Percentiles rank a stretch among this genome's conserved stretches.
Conservation (phyloP, 1,140 invertebrate species). For the Temnothorax nylanderi region DNA sequence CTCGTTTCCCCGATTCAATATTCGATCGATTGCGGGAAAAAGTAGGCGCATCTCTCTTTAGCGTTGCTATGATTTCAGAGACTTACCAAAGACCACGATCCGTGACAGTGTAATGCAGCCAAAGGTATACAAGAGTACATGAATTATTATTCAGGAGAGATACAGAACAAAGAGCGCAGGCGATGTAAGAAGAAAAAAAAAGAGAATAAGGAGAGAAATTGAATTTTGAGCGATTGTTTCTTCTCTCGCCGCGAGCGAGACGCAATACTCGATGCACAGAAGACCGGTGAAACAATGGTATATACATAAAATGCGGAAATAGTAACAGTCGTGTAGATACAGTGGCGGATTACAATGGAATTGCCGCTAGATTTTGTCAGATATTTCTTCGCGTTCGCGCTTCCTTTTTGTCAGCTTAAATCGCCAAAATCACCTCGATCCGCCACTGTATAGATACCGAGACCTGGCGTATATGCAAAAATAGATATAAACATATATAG, state of each 20-base stretch:
- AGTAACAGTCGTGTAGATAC: slow-evolving; percentile 37
- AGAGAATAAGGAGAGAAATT: not conserved
- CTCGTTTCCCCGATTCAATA: not conserved
- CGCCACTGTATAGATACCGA: slow-evolving; percentile 51
- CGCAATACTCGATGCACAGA: not conserved
- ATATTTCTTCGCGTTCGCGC: not conserved
- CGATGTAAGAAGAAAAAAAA: slow-evolving; percentile 8
- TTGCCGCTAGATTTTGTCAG: not conserved
- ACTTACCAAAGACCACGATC: slow-evolving; percentile 80
- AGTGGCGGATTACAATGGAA: slow-evolving; percentile 45
- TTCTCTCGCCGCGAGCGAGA: not conserved
- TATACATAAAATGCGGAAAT: slow-evolving; percentile 35
- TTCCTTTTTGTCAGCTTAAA: not conserved
- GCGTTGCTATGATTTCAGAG: slow-evolving; percentile 47
- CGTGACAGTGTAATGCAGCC: slow-evolving; percentile 76
- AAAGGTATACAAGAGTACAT: slow-evolving; percentile 71
- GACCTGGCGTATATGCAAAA: slow-evolving; percentile 19
- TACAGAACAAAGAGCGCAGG: slow-evolving; percentile 60
- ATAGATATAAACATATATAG: slow-evolving; percentile 50
- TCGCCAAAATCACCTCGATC: not conserved
- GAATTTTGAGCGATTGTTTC: slow-evolving; percentile 1
- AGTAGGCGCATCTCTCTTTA: slow-evolving; percentile 7
- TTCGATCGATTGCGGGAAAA: slow-evolving; percentile 7
- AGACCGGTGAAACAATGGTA: slow-evolving; percentile 19
- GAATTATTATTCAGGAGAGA: slow-evolving; percentile 71